These are phyloP conservation scores for Coelopa pilipes DNA, from an alignment of 2,888 invertebrate species.

Conservation along the genomic window DNA sequence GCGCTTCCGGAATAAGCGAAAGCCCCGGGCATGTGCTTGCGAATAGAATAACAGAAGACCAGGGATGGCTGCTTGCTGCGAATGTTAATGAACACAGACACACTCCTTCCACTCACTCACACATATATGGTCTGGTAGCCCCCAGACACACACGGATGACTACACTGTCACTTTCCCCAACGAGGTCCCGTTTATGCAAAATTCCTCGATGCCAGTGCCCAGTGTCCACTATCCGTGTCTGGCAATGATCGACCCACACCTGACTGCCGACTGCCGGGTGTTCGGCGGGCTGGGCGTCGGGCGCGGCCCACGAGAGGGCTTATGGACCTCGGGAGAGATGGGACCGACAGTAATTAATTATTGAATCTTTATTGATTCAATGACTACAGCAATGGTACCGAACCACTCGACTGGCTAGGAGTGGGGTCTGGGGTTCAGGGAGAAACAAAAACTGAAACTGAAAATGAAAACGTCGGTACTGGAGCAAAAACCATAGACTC, in stretches of 20 bases:
- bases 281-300: neutral
- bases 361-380: slow-evolving; percentile 6
- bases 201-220: neutral
- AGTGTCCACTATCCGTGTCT: neutral
- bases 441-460: neutral
- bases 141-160: neutral
- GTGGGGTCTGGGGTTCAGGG: neutral
- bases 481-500: neutral
- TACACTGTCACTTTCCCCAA: slow-evolving; percentile 16
- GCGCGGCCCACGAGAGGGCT: neutral
- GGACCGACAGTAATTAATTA: slow-evolving; percentile 9
- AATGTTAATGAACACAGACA: slow-evolving; percentile 4
- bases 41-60: slow-evolving; percentile 27
- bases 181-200: neutral
- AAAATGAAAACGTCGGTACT: neutral
- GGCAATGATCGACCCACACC: slow-evolving; percentile 2
- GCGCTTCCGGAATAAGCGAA: neutral
- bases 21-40: slow-evolving; percentile 20
- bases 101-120: neutral
- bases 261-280: too few species aligned
- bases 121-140: neutral
- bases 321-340: too few species aligned
- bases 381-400: neutral
- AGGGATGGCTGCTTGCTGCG: slow-evolving; percentile 4
- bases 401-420: neutral